Evolutionary conservation across 2,888 invertebrate species (phyloP), one percentile per base, ranked within the genome.

Genomic region (Drosophila borborema): DNA sequence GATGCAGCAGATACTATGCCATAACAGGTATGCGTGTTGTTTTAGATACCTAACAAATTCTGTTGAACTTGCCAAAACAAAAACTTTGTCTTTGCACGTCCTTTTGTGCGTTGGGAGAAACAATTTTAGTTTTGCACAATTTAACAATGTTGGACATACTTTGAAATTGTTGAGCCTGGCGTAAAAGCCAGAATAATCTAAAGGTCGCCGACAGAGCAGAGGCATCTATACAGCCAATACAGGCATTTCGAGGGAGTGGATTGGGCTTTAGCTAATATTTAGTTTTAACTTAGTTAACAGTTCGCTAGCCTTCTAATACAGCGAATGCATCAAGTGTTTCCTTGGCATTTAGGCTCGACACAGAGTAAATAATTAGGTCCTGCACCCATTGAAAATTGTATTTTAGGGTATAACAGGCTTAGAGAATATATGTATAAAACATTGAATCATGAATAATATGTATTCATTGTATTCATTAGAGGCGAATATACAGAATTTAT

Each of bases 11-110:
- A 45, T 53, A 34, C 31, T 23, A 53, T 55, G 34, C 20, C 49
- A 31, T 38, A 64, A 20, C 43, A 55, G 60, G 74, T 43, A 70
- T 45, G 55, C 28, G 12, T 56, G 54, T 45, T 61, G 60, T 75
- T 76, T 74, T 58, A 34, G 38, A 48, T 40, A 36, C 36, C 62
- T 31, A 75, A 67, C 60, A 58, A 62, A 41, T 43, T 53, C 20
- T 23, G 28, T 40, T 34, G 41, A 48, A 62, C 23, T 48, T 41
- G 41, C 36, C 43, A 40, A 58, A 60, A 48, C 58, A 49, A 64
- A 64, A 54, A 70, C 58, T 64, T 76, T 60, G 40, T 14, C 58
- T 54, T 64, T 36, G 54, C 70, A 40, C 28, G 61, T 64, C 53
- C 61, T 46, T 74, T 70, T 64, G 48, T 38, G 45, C 28, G 59